These are phyloP conservation scores for Dascillus cervinus DNA, from an alignment of 2,888 invertebrate species.

Conservation along the genomic window DNA sequence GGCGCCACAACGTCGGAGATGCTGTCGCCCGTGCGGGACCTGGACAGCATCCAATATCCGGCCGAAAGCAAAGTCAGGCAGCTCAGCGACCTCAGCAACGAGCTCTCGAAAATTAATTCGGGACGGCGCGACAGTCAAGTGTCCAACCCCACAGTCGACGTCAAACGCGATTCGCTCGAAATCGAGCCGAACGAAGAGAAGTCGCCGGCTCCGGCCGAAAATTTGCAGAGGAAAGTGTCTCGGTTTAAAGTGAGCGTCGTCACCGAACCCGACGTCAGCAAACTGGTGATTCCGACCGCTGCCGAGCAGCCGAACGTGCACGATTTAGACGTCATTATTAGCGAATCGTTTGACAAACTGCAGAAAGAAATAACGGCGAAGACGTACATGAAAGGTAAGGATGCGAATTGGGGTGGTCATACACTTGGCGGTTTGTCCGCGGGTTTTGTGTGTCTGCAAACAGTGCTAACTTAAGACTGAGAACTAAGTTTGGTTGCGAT, in stretches of 20 bases:
- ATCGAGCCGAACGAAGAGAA: not conserved
- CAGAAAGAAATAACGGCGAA: conserved; percentile 31
- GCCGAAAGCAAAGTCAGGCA: not conserved
- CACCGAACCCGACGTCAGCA: conserved; percentile 39
- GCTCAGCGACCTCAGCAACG: not conserved
- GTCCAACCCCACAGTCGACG: not conserved
- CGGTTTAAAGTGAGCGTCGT: conserved; percentile 49
- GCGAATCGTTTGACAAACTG: conserved; percentile 34
- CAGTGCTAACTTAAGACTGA: too few species aligned
- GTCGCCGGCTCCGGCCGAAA: conserved; percentile 10
- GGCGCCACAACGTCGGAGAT: conserved; percentile 34
- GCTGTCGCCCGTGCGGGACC: conserved; percentile 34
- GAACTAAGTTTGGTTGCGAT: too few species aligned
- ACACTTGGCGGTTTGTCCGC: too few species aligned
- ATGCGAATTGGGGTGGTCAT: too few species aligned
- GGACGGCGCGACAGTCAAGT: too few species aligned
- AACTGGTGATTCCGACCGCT: conserved; percentile 23
- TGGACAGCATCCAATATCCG: conserved; percentile 20
- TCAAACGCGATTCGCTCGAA: not conserved
- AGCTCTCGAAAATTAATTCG: too few species aligned
- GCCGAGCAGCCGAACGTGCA: conserved; percentile 13
- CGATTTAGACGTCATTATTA: conserved; percentile 35
- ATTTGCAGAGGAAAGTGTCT: conserved; percentile 39
- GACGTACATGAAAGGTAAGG: too few species aligned
- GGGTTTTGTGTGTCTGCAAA: too few species aligned